Base-by-base conservation (phyloP, 37 sponge, comb jelly and placozoan species). In the Agelas oroides region DNA sequence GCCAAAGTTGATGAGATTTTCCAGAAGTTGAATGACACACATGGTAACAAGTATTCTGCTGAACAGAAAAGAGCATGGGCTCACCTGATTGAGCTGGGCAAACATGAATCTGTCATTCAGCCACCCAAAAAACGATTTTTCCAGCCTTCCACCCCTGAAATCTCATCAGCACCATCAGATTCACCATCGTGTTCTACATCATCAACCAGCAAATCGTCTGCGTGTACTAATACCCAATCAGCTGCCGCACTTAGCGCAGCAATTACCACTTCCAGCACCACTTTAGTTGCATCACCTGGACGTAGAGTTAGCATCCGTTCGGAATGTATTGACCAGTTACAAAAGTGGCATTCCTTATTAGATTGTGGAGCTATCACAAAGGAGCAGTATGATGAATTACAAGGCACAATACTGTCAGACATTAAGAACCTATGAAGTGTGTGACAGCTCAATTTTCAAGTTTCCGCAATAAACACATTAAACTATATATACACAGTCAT, bases 261-360 rank as follows among this genome's bases (percentile, higher is more conserved):
- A n/a, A n/a, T n/a, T n/a, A n/a, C n/a, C n/a, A n/a, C n/a, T n/a
- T n/a, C n/a, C n/a, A n/a, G n/a, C n/a, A n/a, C n/a, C n/a, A n/a
- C n/a, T n/a, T n/a, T n/a, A n/a, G n/a, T n/a, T n/a, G n/a, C 46
- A 27, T 68, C 69, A 34, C 69, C 69, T 30, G 69, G 69, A 68
- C 32, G 35, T 19, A 24, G 69, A 6, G 74, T 73, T 53, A 46
- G 31, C 2, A 38, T 73, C 25, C 53, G 52, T 3, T 33, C 34
- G 2, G 70, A 69, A 32, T 32, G 31, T 15, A 69, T 69, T 15
- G 70, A 69, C 35, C 70, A 69, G 13, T 34, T 69, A 1, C 2
- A 69, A 34, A 69, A 69, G 28, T 69, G 70, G 31, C 35, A 25
- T 69, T 12, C 31, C 2, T 35, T 69, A 13, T 20, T 69, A 30